These are phyloP conservation scores for Cephonodes hylas DNA, from an alignment of 2,888 invertebrate genomes.

Conservation along the genomic window DNA sequence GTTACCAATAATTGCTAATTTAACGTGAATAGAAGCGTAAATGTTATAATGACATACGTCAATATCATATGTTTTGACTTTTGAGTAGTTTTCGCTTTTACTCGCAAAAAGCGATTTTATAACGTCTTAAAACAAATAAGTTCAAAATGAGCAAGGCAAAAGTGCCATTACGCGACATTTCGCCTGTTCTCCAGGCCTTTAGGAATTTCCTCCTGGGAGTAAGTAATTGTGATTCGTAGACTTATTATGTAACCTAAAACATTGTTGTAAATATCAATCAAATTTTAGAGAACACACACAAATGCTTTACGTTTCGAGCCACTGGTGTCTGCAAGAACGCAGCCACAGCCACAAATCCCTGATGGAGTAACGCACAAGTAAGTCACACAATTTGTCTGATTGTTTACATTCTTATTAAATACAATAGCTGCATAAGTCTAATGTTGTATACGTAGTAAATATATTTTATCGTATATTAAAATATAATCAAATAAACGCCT, in stretches of 20 bases:
- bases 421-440: background rate
- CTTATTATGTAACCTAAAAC: slow-evolving; percentile 47
- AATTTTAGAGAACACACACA: slow-evolving; percentile 80
- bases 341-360: slow-evolving; percentile 90
- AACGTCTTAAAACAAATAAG: background rate
- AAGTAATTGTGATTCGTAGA: slow-evolving; percentile 37
- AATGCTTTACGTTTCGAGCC: slow-evolving; percentile 86
- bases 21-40: background rate
- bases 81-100: background rate
- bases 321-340: slow-evolving; percentile 85
- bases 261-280: slow-evolving; percentile 16
- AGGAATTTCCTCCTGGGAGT: slow-evolving; percentile 86
- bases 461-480: too few relatives aligned
- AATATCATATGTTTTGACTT: slow-evolving; percentile 6
- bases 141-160: slow-evolving; percentile 61
- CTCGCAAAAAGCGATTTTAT: background rate
- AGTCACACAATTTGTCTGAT: slow-evolving; percentile 20
- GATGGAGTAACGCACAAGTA: slow-evolving; percentile 89
- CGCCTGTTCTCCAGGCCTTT: slow-evolving; percentile 82
- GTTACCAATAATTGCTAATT: too few relatives aligned
- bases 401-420: background rate
- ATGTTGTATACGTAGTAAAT: too few relatives aligned
- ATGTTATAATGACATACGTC: background rate
- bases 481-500: too few relatives aligned
- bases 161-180: slow-evolving; percentile 83